phyloP scores from a whole-genome alignment of 2,797 vertebrate genomes.

The Geotrypetes seraphini region DNA sequence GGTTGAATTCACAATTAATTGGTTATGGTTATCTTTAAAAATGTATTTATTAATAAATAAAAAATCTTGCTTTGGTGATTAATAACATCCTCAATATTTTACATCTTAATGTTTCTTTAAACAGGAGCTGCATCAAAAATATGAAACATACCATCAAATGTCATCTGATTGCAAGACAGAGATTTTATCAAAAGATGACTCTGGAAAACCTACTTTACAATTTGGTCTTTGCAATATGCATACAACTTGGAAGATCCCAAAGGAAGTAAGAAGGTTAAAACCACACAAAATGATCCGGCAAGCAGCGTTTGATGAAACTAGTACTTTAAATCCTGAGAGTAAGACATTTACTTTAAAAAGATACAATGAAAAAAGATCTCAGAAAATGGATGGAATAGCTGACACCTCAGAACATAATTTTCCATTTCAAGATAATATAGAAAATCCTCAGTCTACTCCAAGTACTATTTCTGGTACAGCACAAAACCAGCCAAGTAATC shows the following conservation, averaged over 20 bases:
- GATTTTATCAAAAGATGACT: slow-evolving; percentile 10
- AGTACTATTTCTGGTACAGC: background rate
- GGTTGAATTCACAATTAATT: too few relatives aligned
- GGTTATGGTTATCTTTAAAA: too few relatives aligned
- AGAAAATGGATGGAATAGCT: background rate
- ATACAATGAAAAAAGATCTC: background rate
- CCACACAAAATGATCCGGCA: background rate
- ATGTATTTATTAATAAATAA: too few relatives aligned
- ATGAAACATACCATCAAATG: slow-evolving; percentile 13
- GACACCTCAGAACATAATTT: background rate
- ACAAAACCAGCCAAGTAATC: background rate
- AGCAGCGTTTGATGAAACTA: background rate
- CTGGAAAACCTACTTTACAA: too few relatives aligned
- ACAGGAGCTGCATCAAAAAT: slow-evolving; percentile 42
- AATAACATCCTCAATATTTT: background rate
- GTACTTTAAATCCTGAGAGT: background rate
- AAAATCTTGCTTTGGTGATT: too few relatives aligned
- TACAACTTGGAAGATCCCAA: slow-evolving; percentile 5
- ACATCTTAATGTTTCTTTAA: background rate
- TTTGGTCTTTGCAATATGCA: background rate
- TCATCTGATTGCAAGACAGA: slow-evolving; percentile 8
- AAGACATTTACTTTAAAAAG: background rate
- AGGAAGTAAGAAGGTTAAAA: slow-evolving; percentile 2
- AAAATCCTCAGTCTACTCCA: background rate
- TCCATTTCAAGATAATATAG: background rate